Conservation (phyloP, 2,888 invertebrate genomes). For the Tolmerus cingulatus region DNA sequence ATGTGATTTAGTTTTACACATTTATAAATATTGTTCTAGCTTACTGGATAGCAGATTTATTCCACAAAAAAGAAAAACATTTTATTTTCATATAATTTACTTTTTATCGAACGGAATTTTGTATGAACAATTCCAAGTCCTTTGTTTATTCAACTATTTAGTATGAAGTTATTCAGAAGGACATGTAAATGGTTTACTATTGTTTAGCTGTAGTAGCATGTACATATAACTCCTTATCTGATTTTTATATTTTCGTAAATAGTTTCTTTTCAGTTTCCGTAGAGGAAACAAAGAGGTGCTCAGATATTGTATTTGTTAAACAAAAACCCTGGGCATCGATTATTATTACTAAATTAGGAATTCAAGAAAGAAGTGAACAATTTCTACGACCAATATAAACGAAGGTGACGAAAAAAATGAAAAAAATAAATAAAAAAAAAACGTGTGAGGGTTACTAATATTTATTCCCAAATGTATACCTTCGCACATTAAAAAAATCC, state of each 20-base stretch:
- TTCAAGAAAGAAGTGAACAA: background rate
- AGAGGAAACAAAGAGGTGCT: constrained; percentile 14
- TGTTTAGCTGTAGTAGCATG: constrained; percentile 11
- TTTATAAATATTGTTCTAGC: background rate
- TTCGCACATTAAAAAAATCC: background rate
- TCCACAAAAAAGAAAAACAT: background rate
- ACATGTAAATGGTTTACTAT: background rate
- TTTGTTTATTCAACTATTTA: constrained; percentile 9
- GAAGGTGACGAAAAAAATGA: background rate
- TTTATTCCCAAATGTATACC: constrained; percentile 40
- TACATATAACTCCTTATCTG: constrained; percentile 9
- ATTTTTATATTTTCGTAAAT: background rate
- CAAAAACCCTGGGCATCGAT: constrained; percentile 23
- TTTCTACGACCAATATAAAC: constrained; percentile 25
- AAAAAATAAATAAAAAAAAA: constrained; percentile 10
- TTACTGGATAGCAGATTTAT: background rate
- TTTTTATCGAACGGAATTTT: background rate
- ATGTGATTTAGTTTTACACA: constrained; percentile 15
- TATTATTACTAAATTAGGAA: constrained; percentile 13
- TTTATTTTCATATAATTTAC: background rate
- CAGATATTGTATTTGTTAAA: constrained; percentile 36
- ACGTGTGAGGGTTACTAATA: constrained; percentile 14
- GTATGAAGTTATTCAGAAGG: constrained; percentile 6
- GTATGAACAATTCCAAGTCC: constrained; percentile 22
- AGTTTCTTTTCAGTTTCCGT: background rate